Conservation (phyloP, 2,797 vertebrate species). For the Crocodylus rhombifer region DNA sequence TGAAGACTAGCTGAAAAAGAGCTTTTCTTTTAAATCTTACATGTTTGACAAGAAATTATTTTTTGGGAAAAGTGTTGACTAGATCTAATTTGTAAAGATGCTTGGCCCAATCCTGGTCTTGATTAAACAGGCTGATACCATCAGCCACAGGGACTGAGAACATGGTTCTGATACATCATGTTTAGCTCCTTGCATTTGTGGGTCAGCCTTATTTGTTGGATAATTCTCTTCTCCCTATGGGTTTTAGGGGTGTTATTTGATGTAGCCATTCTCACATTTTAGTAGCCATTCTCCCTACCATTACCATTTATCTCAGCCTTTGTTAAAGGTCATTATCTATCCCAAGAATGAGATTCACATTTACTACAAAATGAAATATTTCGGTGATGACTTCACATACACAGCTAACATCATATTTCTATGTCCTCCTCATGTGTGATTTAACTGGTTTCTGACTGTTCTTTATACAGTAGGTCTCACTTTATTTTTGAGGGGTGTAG, state of each 20-base stretch:
- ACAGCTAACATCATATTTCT: background rate
- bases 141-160: background rate
- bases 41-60: no score
- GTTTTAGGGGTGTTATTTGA: background rate
- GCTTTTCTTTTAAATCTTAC: no score
- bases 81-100: background rate
- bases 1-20: no score
- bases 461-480: background rate
- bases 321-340: background rate
- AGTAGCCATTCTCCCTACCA: background rate
- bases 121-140: no score
- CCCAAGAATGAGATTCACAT: background rate
- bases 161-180: background rate
- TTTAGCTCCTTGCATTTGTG: background rate
- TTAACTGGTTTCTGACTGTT: background rate
- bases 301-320: background rate
- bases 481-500: background rate
- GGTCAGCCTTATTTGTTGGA: background rate
- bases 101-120: no score
- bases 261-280: background rate
- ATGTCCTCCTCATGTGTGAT: background rate
- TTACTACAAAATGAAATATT: background rate
- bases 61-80: constrained; percentile 10
- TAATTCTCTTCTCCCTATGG: background rate
- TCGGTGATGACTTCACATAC: background rate